phyloP scores from a whole-genome alignment of 2,888 invertebrate species.

The Ceramica pisi region DNA sequence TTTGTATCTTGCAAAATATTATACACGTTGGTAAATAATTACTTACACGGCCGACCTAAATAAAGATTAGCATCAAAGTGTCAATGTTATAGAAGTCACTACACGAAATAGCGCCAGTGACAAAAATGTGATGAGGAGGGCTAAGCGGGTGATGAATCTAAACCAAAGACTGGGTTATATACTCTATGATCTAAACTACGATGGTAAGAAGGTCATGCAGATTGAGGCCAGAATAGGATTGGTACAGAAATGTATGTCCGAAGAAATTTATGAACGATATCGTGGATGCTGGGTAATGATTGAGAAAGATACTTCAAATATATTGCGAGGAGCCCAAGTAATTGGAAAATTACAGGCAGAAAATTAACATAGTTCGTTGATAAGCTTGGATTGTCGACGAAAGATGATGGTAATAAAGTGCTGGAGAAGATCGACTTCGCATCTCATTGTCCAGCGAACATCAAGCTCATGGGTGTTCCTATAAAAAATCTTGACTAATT shows the following conservation, averaged over 20 bases:
- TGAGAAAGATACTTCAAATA: not conserved
- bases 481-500: conserved; percentile 8
- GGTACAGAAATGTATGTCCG: not conserved
- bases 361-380: not conserved
- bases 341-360: no score
- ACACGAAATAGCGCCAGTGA: not conserved
- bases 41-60: conserved; percentile 9
- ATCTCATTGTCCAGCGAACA: not conserved
- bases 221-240: not conserved
- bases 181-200: no score
- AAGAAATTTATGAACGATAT: not conserved
- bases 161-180: no score
- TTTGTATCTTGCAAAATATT: conserved; percentile 38
- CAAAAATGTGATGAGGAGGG: not conserved
- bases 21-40: conserved; percentile 46
- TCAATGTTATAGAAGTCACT: not conserved
- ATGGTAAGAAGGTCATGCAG: not conserved
- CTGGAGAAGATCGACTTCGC: not conserved
- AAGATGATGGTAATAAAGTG: no score
- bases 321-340: not conserved
- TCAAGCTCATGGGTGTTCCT: not conserved
- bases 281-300: not conserved
- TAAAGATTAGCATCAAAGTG: conserved; percentile 8
- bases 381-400: not conserved
- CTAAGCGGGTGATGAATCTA: not conserved